These are phyloP conservation scores for Cheiracanthium punctorium DNA, from an alignment of 2,888 invertebrate genomes.

Conservation along the genomic window DNA sequence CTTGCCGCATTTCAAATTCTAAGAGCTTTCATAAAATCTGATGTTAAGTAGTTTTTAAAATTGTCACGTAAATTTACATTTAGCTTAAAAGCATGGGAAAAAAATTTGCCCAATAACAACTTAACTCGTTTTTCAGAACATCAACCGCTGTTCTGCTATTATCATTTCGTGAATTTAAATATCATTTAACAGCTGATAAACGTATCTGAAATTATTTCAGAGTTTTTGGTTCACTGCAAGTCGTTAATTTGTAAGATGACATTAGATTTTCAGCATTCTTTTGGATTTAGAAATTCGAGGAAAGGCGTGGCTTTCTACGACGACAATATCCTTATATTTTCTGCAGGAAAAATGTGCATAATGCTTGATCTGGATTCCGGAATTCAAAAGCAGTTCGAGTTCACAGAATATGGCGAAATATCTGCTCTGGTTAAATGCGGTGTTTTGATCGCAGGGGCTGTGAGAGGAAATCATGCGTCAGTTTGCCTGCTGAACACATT, in stretches of 20 bases:
- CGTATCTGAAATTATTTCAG: too few relatives aligned
- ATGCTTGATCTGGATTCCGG: conserved; percentile 24
- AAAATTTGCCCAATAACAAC: too few relatives aligned
- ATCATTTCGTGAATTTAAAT: too few relatives aligned
- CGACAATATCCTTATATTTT: conserved; percentile 25
- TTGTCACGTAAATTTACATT: too few relatives aligned
- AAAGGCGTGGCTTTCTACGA: conserved; percentile 37
- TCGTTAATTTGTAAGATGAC: conserved; percentile 19
- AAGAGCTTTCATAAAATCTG: too few relatives aligned
- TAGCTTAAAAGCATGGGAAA: too few relatives aligned
- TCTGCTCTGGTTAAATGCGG: conserved; percentile 12
- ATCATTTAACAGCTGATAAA: too few relatives aligned
- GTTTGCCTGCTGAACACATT: conserved; percentile 30
- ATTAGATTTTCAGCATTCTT: conserved; percentile 23
- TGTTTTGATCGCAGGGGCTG: not conserved
- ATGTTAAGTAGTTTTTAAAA: too few relatives aligned
- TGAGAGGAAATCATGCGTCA: conserved; percentile 16
- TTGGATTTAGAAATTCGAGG: conserved; percentile 22
- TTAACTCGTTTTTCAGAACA: too few relatives aligned
- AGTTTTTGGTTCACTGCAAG: too few relatives aligned
- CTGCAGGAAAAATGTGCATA: conserved; percentile 35
- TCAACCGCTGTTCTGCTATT: too few relatives aligned
- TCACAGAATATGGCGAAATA: conserved; percentile 23
- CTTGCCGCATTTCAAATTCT: too few relatives aligned
- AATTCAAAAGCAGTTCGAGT: conserved; percentile 14